Percentiles rank a stretch among this genome's conserved stretches.
Conservation (phyloP, 1,140 invertebrate species). For the Whitmania pigra region DNA sequence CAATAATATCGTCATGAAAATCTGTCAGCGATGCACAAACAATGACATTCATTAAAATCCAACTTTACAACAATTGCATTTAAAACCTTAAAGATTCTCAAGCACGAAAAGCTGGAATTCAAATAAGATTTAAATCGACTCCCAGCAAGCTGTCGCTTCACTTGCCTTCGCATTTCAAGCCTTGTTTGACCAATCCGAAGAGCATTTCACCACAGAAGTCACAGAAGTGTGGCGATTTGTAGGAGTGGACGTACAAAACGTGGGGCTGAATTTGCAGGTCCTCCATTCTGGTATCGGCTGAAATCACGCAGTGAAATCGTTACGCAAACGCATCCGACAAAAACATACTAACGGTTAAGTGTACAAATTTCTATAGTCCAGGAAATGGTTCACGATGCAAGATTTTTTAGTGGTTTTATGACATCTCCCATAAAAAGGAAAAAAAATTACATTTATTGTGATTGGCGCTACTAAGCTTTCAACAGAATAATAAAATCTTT, state of each 20-base stretch:
- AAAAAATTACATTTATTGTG: too few species aligned
- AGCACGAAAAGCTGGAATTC: not conserved
- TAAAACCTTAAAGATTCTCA: constrained; percentile 42
- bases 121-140: not conserved
- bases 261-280: constrained; percentile 69
- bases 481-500: too few species aligned
- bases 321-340: not conserved
- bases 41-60: constrained; percentile 16
- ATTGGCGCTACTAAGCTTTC: too few species aligned
- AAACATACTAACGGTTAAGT: not conserved
- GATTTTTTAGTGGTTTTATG: constrained; percentile 20
- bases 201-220: constrained; percentile 99
- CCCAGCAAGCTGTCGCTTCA: not conserved
- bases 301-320: constrained; percentile 26
- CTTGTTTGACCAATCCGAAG: constrained; percentile 91
- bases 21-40: too few species aligned
- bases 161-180: constrained; percentile 88
- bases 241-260: constrained; percentile 83
- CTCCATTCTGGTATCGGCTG: constrained; percentile 60
- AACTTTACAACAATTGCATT: constrained; percentile 19
- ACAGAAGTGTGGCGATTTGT: constrained; percentile 89
- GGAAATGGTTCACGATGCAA: constrained; percentile 10
- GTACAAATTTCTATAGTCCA: not conserved
- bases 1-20: too few species aligned
- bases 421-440: constrained; percentile 16